Percentiles rank a stretch among this genome's conserved stretches.
Evolutionary conservation across 2,797 vertebrate species (phyloP).

Genomic region (Chloroceryle amazona): DNA sequence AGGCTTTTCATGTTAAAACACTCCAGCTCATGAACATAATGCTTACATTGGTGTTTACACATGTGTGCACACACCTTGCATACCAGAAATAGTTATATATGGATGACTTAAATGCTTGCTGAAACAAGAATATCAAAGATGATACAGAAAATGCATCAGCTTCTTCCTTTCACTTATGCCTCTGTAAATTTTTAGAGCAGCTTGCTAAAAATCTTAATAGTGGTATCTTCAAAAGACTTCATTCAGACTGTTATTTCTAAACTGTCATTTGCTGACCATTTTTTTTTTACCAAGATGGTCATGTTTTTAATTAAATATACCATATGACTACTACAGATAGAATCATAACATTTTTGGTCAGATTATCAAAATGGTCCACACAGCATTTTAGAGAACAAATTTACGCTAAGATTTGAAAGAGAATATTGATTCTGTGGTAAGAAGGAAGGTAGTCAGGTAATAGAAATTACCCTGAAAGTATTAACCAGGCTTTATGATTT

Average conservation of each 20-base stretch:
- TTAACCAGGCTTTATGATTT: background rate
- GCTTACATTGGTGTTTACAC: background rate
- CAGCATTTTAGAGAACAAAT: background rate
- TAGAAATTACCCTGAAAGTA: background rate
- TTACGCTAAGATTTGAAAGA: background rate
- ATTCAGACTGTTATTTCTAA: rapidly evolving
- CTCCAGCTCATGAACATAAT: background rate
- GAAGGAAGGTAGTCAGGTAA: background rate
- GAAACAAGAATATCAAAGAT: background rate
- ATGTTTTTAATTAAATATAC: background rate
- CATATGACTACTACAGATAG: background rate
- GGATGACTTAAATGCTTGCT: background rate
- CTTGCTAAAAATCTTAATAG: background rate
- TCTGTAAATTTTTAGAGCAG: background rate
- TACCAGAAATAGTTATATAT: background rate
- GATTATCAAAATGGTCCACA: background rate
- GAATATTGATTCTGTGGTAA: background rate
- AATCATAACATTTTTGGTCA: background rate
- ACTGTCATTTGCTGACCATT: background rate
- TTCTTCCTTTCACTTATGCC: background rate
- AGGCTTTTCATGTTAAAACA: background rate
- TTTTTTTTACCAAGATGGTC: background rate
- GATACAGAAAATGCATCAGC: background rate
- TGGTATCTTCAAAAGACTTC: background rate
- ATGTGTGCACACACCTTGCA: rapidly evolving